Conservation (phyloP, 2,797 vertebrate genomes). For the Sebastes iracundus region DNA sequence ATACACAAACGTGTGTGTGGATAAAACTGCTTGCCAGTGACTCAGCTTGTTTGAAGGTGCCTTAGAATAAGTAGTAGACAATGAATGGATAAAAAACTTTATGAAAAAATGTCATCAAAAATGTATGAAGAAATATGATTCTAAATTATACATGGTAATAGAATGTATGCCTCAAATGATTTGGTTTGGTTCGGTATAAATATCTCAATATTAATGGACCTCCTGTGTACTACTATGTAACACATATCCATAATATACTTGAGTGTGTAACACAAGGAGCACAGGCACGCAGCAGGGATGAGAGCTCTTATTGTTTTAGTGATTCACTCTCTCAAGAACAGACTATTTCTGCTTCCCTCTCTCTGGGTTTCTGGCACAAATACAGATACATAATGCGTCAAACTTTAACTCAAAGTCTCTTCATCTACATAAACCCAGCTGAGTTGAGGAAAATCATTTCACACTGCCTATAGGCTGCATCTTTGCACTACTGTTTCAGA, state of each 20-base stretch:
- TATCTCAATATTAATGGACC: not conserved
- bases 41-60: not conserved
- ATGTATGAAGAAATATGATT: not conserved
- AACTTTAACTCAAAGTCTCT: constrained; percentile 36
- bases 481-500: constrained; percentile 14
- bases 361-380: constrained; percentile 40
- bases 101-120: no score
- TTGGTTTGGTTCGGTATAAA: not conserved
- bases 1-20: not conserved
- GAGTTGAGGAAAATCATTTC: constrained; percentile 36
- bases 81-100: no score
- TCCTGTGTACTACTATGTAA: not conserved
- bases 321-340: constrained; percentile 41
- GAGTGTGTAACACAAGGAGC: not conserved
- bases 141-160: not conserved
- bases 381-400: constrained; percentile 50
- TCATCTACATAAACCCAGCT: constrained; percentile 42
- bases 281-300: not conserved
- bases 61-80: no score
- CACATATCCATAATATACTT: not conserved
- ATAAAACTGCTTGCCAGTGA: not conserved
- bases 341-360: constrained; percentile 26
- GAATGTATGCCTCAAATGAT: not conserved
- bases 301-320: constrained; percentile 22
- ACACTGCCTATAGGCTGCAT: constrained; percentile 19